Evolutionary conservation across 2,797 vertebrate species (phyloP).

Genomic region (Glyptemys insculpta): DNA sequence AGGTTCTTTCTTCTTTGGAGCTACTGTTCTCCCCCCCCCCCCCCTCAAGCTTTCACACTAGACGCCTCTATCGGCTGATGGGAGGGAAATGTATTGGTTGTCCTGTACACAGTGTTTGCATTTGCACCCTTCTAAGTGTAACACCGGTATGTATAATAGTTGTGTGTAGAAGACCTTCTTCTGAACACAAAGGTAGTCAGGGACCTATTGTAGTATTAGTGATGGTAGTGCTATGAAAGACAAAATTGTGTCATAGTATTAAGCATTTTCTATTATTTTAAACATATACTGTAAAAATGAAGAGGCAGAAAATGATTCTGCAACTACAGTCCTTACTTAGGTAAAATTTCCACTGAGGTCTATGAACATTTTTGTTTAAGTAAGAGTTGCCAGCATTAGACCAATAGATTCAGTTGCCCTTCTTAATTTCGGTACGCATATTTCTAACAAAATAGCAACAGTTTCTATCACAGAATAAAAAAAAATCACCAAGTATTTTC

Average conservation of each 20-base stretch:
- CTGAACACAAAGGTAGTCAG: slow-evolving; percentile 13
- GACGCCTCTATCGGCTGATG: slow-evolving; percentile 26
- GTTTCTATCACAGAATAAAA: slow-evolving; percentile 15
- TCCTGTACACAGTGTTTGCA: slow-evolving; percentile 22
- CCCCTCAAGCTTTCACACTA: slow-evolving; percentile 15
- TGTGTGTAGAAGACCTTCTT: slow-evolving; percentile 42
- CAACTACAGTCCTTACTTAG: slow-evolving; percentile 16
- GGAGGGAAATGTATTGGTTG: slow-evolving; percentile 27
- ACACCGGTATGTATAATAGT: slow-evolving; percentile 37
- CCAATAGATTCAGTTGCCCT: slow-evolving; percentile 44
- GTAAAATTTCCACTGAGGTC: slow-evolving; percentile 6
- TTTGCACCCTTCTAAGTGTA: slow-evolving; percentile 42
- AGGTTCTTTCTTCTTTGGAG: not conserved
- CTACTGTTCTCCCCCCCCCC: not conserved
- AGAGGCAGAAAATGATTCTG: not conserved
- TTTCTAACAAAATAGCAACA: not conserved
- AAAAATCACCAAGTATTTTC: not conserved
- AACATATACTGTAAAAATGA: slow-evolving; percentile 21
- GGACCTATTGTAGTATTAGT: slow-evolving; percentile 9
- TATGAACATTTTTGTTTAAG: slow-evolving; percentile 32
- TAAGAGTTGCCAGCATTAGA: slow-evolving; percentile 1
- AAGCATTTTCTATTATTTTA: slow-evolving; percentile 18
- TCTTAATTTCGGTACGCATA: slow-evolving; percentile 15
- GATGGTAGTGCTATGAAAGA: not conserved
- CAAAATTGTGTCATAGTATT: slow-evolving; percentile 20